These are phyloP conservation scores for Poecilia picta DNA, from an alignment of 2,797 vertebrate species.

Conservation along the genomic window DNA sequence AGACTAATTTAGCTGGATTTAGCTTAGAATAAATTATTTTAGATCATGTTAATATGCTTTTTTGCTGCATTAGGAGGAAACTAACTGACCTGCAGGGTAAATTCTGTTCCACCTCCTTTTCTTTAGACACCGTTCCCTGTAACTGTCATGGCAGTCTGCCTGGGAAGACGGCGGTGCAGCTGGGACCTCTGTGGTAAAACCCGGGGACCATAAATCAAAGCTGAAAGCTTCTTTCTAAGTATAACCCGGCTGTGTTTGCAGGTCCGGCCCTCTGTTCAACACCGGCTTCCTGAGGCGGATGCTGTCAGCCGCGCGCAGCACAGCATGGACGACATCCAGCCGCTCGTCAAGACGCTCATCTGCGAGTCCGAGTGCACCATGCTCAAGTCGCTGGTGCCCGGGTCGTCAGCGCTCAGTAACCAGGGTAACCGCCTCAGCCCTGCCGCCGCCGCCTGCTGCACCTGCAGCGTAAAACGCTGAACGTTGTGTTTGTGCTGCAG, in stretches of 20 bases:
- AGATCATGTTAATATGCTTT: neutral
- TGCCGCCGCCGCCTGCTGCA: neutral
- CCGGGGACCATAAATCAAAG: neutral
- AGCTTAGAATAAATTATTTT: neutral
- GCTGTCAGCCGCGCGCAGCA: constrained; percentile 88
- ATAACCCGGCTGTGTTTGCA: constrained; percentile 43
- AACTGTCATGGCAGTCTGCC: constrained; percentile 93
- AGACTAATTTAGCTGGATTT: neutral
- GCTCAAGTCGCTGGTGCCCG: constrained; percentile 81
- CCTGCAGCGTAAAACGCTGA: neutral
- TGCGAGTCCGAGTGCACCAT: constrained; percentile 94
- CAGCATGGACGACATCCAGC: constrained; percentile 90
- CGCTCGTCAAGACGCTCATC: constrained; percentile 90
- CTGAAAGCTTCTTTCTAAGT: neutral
- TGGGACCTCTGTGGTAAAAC: constrained; percentile 92
- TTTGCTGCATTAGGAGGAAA: neutral
- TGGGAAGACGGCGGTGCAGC: constrained; percentile 91
- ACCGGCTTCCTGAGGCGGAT: constrained; percentile 93
- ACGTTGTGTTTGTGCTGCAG: constrained; percentile 70
- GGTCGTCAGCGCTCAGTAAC: constrained; percentile 78
- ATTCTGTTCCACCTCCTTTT: neutral
- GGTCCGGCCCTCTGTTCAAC: constrained; percentile 93
- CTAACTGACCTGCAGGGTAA: neutral
- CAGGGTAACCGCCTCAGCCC: constrained; percentile 79
- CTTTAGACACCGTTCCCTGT: constrained; percentile 89